Conservation (phyloP, 1,140 invertebrate species). For the Macrobrachium rosenbergii region DNA sequence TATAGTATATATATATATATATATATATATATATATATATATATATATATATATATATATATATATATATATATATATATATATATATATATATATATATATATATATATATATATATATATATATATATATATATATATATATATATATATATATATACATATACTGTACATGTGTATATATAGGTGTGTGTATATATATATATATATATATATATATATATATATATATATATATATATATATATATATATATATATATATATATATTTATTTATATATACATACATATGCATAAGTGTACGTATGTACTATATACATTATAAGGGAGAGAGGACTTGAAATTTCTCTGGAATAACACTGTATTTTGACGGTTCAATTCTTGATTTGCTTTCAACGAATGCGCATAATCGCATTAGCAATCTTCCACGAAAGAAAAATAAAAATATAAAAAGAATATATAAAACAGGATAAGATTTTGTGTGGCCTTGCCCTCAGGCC, state of each 20-base stretch:
- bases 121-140: no score
- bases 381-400: no score
- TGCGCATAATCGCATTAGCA: not conserved
- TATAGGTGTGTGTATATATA: not conserved
- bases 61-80: constrained; percentile 3
- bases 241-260: no score
- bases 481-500: no score
- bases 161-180: no score
- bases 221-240: not conserved
- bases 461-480: not conserved
- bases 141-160: no score
- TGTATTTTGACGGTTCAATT: not conserved
- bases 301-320: no score
- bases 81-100: not conserved
- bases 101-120: no score
- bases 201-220: constrained; percentile 1
- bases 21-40: constrained; percentile 7
- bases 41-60: constrained; percentile 11
- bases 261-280: no score
- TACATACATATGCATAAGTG: no score
- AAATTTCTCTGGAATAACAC: not conserved
- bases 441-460: no score
- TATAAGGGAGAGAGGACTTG: no score
- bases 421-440: not conserved
- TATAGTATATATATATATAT: not conserved